Conservation (phyloP, 2,113 vertebrate species). For the Engraulis encrasicolus region DNA sequence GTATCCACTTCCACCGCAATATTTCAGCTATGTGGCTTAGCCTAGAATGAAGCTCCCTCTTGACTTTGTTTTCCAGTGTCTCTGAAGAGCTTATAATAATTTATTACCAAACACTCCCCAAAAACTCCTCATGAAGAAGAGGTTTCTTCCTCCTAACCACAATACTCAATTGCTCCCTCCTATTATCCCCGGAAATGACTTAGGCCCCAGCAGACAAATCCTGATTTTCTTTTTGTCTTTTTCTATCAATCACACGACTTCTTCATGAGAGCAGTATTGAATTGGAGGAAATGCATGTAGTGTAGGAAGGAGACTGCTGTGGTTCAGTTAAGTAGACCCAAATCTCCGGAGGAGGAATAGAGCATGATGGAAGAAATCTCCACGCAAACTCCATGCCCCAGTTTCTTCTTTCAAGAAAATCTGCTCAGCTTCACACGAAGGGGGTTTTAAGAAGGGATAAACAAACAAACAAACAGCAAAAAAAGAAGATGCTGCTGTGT, state of each 20-base stretch:
- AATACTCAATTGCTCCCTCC: not conserved
- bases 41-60: too few relatives aligned
- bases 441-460: constrained; percentile 23
- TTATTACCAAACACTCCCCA: not conserved
- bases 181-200: not conserved
- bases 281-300: not conserved
- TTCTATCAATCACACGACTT: not conserved
- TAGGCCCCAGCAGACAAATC: not conserved
- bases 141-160: not conserved
- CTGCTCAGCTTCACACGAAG: constrained; percentile 8
- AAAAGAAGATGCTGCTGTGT: not conserved
- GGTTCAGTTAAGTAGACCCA: not conserved
- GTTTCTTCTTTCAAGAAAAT: constrained; percentile 36
- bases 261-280: not conserved
- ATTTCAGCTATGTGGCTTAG: too few relatives aligned
- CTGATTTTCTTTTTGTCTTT: constrained; percentile 2
- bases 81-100: too few relatives aligned
- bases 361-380: constrained; percentile 21
- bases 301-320: not conserved
- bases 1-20: too few relatives aligned
- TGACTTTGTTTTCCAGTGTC: too few relatives aligned
- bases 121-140: not conserved
- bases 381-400: constrained; percentile 49
- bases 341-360: not conserved
- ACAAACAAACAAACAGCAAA: not conserved